Evolutionary conservation across 2,888 invertebrate species (phyloP).

Genomic region (Antitype chi): DNA sequence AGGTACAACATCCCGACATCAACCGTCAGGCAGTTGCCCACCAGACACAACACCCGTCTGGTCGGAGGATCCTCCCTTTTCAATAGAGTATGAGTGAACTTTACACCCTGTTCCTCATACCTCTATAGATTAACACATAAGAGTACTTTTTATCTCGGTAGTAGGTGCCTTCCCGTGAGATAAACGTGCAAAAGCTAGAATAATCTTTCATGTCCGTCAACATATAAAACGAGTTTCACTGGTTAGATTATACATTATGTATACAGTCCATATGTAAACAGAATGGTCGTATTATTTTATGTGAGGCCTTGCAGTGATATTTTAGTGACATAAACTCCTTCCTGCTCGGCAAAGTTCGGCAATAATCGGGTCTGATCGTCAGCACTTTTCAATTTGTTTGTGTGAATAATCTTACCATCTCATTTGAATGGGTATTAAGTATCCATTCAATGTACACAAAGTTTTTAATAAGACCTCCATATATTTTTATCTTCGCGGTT

Average conservation of each 20-base stretch:
- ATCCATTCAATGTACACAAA: background rate
- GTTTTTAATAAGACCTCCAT: conserved; percentile 28
- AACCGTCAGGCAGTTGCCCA: no score
- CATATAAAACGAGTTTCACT: background rate
- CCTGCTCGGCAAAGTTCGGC: conserved; percentile 33
- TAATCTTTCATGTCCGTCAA: background rate
- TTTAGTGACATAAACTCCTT: conserved; percentile 39
- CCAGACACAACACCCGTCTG: no score
- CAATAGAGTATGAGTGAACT: no score
- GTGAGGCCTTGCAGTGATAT: conserved; percentile 37
- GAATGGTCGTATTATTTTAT: conserved; percentile 31
- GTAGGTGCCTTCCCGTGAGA: no score
- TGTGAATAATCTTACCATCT: conserved; percentile 21
- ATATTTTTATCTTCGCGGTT: conserved; percentile 62
- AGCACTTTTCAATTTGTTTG: conserved; percentile 35
- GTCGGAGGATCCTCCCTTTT: no score
- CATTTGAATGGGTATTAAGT: background rate
- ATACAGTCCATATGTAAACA: conserved; percentile 9
- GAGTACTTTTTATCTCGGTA: no score
- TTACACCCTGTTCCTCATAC: no score
- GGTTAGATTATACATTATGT: conserved; percentile 18
- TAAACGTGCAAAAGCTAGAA: background rate
- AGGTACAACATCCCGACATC: no score
- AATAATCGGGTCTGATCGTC: conserved; percentile 22
- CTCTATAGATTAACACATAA: no score